phyloP scores from a whole-genome alignment of 2,888 invertebrate species.

The Villa cingulata region DNA sequence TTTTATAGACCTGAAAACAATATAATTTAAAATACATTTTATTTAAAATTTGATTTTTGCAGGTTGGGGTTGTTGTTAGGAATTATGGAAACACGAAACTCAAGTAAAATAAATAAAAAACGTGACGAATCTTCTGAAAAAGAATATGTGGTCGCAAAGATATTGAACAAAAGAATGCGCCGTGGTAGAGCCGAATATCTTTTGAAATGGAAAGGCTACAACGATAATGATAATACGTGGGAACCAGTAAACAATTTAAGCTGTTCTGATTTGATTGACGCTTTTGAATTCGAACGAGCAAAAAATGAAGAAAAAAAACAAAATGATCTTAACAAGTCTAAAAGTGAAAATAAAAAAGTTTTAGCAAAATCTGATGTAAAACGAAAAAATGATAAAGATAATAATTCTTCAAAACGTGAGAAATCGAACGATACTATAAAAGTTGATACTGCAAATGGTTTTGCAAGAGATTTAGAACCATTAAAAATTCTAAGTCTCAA shows the following conservation, averaged over 20 bases:
- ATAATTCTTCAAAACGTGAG: constrained; percentile 9
- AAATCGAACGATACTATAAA: constrained; percentile 10
- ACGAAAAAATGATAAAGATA: constrained; percentile 9
- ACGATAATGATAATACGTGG: constrained; percentile 78
- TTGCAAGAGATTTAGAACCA: constrained; percentile 67
- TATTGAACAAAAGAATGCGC: constrained; percentile 50
- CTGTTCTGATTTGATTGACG: constrained; percentile 66
- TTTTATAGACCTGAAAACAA: too few species aligned
- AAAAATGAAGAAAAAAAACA: constrained; percentile 22
- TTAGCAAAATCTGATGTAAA: neutral
- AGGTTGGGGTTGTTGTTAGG: too few species aligned
- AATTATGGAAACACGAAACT: constrained; percentile 9
- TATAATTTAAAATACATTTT: too few species aligned
- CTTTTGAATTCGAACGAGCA: constrained; percentile 51
- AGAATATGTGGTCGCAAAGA: constrained; percentile 59
- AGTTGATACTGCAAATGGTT: constrained; percentile 46
- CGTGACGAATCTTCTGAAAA: constrained; percentile 36
- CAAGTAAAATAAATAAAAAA: neutral
- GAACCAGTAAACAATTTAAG: constrained; percentile 80
- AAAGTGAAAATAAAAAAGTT: constrained; percentile 5
- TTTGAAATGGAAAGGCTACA: constrained; percentile 66
- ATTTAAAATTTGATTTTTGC: too few species aligned
- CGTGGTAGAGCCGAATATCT: constrained; percentile 57
- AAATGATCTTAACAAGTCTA: constrained; percentile 4
- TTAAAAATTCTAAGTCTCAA: constrained; percentile 80